These are phyloP conservation scores for Tanaodytes sp. DNA, from an alignment of 2,888 invertebrate genomes.

Conservation along the genomic window DNA sequence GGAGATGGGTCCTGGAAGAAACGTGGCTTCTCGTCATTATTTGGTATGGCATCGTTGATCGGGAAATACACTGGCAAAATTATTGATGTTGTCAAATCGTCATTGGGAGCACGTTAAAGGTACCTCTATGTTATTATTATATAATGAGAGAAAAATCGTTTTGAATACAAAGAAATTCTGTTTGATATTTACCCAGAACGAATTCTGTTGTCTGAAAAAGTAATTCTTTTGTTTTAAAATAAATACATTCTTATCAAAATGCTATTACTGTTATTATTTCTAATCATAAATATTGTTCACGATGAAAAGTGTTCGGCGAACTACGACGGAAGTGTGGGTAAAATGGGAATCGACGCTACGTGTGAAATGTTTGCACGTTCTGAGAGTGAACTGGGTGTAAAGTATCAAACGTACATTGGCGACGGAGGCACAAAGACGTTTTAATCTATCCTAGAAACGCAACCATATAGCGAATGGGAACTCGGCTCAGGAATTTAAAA, in stretches of 20 bases:
- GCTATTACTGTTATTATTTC: too few relatives aligned
- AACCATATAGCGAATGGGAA: conserved; percentile 25
- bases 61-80: conserved; percentile 20
- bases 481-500: conserved; percentile 9
- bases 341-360: conserved; percentile 13
- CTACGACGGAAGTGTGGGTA: conserved; percentile 23
- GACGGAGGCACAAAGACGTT: conserved; percentile 39
- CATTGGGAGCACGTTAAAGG: too few relatives aligned
- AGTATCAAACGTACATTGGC: conserved; percentile 38
- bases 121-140: too few relatives aligned
- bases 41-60: conserved; percentile 15
- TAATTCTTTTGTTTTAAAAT: too few relatives aligned
- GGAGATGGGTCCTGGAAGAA: conserved; percentile 4
- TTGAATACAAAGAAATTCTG: too few relatives aligned
- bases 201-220: too few relatives aligned
- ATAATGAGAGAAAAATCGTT: too few relatives aligned
- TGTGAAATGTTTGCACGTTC: conserved; percentile 17
- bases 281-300: too few relatives aligned
- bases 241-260: too few relatives aligned
- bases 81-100: conserved; percentile 11
- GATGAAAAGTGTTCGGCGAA: conserved; percentile 27
- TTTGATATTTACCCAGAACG: too few relatives aligned
- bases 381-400: conserved; percentile 17
- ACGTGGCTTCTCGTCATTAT: too few relatives aligned
- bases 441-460: background rate